Percentiles rank a stretch among this genome's conserved stretches.
Conservation (phyloP, 2,888 invertebrate species). For the Drosophila stalkeri region DNA sequence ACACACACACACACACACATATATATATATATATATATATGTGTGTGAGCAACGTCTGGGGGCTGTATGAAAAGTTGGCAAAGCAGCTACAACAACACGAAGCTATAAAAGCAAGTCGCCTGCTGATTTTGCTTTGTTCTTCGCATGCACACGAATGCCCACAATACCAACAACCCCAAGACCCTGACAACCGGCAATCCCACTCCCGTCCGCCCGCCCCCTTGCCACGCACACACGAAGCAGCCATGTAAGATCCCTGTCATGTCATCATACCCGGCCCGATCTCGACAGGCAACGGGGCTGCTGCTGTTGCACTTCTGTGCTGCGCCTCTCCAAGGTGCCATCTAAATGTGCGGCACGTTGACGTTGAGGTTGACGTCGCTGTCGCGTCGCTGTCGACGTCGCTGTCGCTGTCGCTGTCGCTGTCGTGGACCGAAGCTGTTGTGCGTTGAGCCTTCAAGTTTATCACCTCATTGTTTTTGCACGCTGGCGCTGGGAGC, state of each 20-base stretch:
- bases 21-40: background rate
- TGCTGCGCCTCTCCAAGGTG: conserved; percentile 62
- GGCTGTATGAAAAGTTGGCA: conserved; percentile 40
- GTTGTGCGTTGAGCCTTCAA: conserved; percentile 77
- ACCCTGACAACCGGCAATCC: background rate
- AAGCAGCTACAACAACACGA: conserved; percentile 31
- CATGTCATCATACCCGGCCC: conserved; percentile 5
- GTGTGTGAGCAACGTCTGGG: conserved; percentile 17
- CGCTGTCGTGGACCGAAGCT: conserved; percentile 19
- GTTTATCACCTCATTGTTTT: conserved; percentile 79
- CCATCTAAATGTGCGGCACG: conserved; percentile 70
- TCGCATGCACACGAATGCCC: conserved; percentile 69
- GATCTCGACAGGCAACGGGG: conserved; percentile 29
- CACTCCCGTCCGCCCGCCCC: background rate
- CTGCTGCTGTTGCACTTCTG: conserved; percentile 45
- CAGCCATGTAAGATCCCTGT: conserved; percentile 1
- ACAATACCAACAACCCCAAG: conserved; percentile 8
- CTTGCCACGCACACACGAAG: accelerated
- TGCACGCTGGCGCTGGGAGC: conserved; percentile 56
- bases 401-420: conserved; percentile 30
- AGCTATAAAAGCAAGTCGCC: conserved; percentile 46
- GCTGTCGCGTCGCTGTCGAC: conserved; percentile 12
- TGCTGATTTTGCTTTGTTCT: conserved; percentile 69
- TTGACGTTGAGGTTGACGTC: conserved; percentile 46
- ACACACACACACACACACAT: conserved; percentile 14